Conservation (phyloP, 2,797 vertebrate genomes). For the Astyanax mexicanus region DNA sequence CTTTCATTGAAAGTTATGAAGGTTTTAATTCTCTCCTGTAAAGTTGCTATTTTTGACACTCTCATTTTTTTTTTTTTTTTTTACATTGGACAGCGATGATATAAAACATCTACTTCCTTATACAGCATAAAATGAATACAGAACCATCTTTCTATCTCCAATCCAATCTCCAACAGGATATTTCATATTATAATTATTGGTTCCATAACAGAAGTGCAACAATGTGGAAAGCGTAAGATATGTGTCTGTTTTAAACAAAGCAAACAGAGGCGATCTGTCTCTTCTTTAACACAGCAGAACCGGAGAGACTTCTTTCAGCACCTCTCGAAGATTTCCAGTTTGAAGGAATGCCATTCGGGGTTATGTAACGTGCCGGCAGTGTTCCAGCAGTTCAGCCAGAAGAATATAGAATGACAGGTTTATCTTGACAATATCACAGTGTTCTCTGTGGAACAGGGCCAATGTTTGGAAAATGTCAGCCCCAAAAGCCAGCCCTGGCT, state of each 20-base stretch:
- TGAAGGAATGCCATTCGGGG: constrained; percentile 53
- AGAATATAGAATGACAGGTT: constrained; percentile 64
- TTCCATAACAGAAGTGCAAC: constrained; percentile 1
- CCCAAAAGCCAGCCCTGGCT: not conserved
- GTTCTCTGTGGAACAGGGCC: constrained; percentile 44
- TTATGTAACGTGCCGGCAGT: constrained; percentile 65
- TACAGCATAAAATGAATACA: too few species aligned
- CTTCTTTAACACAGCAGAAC: not conserved
- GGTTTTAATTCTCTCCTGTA: too few species aligned
- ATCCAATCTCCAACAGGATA: too few species aligned
- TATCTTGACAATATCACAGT: constrained; percentile 59
- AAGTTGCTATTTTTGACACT: too few species aligned
- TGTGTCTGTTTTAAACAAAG: not conserved
- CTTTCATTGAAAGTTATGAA: too few species aligned
- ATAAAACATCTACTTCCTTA: too few species aligned
- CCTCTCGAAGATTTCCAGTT: constrained; percentile 43
- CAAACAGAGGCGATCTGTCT: not conserved
- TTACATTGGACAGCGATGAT: too few species aligned
- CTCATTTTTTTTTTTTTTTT: too few species aligned
- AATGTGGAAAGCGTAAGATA: constrained; percentile 2
- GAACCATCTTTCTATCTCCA: too few species aligned
- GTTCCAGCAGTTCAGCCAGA: constrained; percentile 68
- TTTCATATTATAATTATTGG: too few species aligned
- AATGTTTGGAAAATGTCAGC: constrained; percentile 53
- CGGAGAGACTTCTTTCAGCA: constrained; percentile 21